Evolutionary conservation across 2,113 vertebrate genomes (phyloP), one percentile per base, ranked within the genome.

Genomic region (Dasypus novemcinctus): DNA sequence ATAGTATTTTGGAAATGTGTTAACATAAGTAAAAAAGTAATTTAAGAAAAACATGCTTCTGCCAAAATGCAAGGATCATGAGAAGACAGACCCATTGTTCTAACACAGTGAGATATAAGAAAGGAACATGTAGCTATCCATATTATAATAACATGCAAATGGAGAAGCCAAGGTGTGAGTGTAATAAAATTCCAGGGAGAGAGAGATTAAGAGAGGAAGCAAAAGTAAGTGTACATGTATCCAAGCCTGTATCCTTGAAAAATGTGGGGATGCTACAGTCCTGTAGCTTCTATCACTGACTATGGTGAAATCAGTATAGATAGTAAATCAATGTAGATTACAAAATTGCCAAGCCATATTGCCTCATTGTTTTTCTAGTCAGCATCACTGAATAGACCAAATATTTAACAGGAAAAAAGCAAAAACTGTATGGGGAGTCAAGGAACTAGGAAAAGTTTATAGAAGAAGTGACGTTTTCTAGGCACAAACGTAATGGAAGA

Each of bases 1-100:
- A 59, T 1, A 18, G n/a, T 66, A 79, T 66, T 93, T 75, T 49
- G 27, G 61, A 94, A 85, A 57, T 85, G 15, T 74, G 10, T 89
- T 82, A 29, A 88, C 41, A 81, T 23, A 81, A 82, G 74, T 86
- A 72, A 63, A 96, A 69, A 74, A 79, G 18, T 52, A 90, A 72
- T 41, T 76, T 91, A 76, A 89, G 68, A 68, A 86, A 83, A 54
- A 88, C 71, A 88, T 36, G 2, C 9, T 33, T 74, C 33, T 82
- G 79, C 20, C 8, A 81, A 93, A 79, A 94, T 38, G 27, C 52
- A 91, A 78, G 43, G 25, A 80, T 72, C 57, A 14, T 52, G 33
- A 81, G 75, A 69, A 54, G 83, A 74, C 41, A 93, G 14, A 87
- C 29, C 3, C 12, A 38, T 5, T 68, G 72, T 7, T 31, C 20